Base-by-base conservation (phyloP, 2,113 vertebrate species). In the Chloropsis cyanopogon region DNA sequence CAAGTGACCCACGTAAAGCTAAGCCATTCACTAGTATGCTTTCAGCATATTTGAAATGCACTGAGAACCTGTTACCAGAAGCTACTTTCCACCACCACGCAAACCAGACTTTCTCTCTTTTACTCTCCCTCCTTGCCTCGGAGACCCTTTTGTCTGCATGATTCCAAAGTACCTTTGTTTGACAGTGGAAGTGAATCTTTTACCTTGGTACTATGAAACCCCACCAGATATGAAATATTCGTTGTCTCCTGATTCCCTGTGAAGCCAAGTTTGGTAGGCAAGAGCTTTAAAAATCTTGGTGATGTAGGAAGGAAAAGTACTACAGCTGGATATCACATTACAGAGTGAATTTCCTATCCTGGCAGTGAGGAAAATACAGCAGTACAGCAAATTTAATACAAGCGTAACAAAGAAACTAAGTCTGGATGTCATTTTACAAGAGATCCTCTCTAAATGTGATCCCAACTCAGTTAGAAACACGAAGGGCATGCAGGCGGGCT, bases 1-100 rank as follows among this genome's bases (percentile, higher is more conserved):
- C 12, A 91, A 84, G 42, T 14, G 52, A 91, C 14, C 26, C 49
- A 49, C 11, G 8, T 2, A 6, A 83, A 89, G 41, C 33, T 56
- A 33, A 68, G 53, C 8, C n/a, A 10, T 20, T 44, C 39, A 25
- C 47, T 23, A 20, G 12, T 19, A 54, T 0, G 0, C 29, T 50
- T 61, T 65, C 57, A 63, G 7, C 0, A 0, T 6, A 46, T 25
- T 42, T 76, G 73, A 91, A 88, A 82, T 2, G 22, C 35, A 39
- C 15, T 0, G 1, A 73, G 39, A 80, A 61, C 19, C 29, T 44
- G 35, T 88, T 94, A 77, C 39, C 31, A 76, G 61, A 70, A 84
- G n/a, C 44, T 1, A 1, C 57, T 82, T 92, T 61, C 54, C 47
- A 54, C 6, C 35, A 37, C 35, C 0, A 4, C 25, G 29, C 39